Conservation (phyloP, 2,888 invertebrate genomes). For the Arrhopalites spinosus region DNA sequence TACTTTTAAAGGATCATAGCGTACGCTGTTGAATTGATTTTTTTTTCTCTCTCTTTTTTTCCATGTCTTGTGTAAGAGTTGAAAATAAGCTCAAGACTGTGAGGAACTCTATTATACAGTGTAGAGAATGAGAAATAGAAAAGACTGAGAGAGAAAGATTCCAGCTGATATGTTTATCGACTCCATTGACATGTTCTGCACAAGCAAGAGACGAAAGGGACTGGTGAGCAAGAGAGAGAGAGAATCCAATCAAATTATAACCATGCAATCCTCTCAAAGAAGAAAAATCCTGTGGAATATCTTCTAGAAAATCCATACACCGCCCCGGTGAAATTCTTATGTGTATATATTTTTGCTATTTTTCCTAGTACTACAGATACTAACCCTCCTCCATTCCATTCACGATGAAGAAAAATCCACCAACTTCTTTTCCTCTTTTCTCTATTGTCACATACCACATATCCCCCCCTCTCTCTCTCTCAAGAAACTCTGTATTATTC, state of each 20-base stretch:
- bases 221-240: background rate
- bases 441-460: background rate
- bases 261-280: slow-evolving; percentile 16
- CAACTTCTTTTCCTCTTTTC: background rate
- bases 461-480: background rate
- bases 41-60: too few relatives aligned
- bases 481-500: background rate
- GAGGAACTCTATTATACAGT: background rate
- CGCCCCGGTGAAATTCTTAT: background rate
- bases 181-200: slow-evolving; percentile 23
- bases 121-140: background rate
- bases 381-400: background rate
- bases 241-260: slow-evolving; percentile 19
- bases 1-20: too few relatives aligned
- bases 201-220: background rate
- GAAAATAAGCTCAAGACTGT: background rate
- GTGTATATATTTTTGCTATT: background rate
- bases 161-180: slow-evolving; percentile 27
- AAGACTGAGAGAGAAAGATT: background rate
- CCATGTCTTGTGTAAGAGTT: too few relatives aligned
- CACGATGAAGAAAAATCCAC: background rate
- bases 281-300: background rate
- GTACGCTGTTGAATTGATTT: too few relatives aligned
- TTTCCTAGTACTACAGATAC: background rate
- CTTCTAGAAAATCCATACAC: background rate